Base-by-base conservation (phyloP, 2,888 invertebrate genomes). In the Zaprionus obscuricornis region DNA sequence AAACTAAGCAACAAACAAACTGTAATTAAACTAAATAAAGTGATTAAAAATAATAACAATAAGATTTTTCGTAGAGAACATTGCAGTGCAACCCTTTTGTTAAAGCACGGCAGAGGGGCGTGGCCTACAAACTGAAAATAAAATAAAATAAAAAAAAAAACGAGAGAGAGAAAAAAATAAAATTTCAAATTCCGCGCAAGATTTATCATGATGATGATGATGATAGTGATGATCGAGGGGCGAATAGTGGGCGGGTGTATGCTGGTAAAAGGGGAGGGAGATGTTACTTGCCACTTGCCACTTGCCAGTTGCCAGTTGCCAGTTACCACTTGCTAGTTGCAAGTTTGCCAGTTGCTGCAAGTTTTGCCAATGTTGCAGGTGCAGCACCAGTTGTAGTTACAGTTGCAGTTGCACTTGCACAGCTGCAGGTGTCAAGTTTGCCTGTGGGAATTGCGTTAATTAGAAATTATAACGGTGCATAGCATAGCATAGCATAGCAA, bases 401-500 rank as follows among this genome's bases (percentile, higher is more conserved):
- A 20, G 24, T 27, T 24, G 20, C 51, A 36, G 40, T 33, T 45
- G 46, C 62, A 50, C 29, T 27, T n/a, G n/a, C n/a, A 24, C 56
- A 14, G 64, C 46, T 51, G 46, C 71, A 60, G 75, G 71, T 72
- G 74, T 65, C 60, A 68, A 71, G 67, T 56, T 54, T 51, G 50
- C 58, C 60, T 55, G 64, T 74, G 74, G 74, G 74, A 74, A 77
- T 66, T 45, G 66, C 69, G 70, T 55, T 74, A 77, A 74, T 74
- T 74, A 73, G 66, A 74, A 69, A 77, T 63, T 68, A 73, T 71
- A 71, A 70, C 71, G 71, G 71, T n/a, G n/a, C n/a, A n/a, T n/a
- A n/a, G n/a, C n/a, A n/a, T n/a, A n/a, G n/a, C n/a, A n/a, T n/a
- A n/a, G n/a, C n/a, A n/a, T n/a, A n/a, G n/a, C n/a, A n/a, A n/a